Base-by-base conservation (phyloP, 2,888 invertebrate genomes). In the Erebia ligea region DNA sequence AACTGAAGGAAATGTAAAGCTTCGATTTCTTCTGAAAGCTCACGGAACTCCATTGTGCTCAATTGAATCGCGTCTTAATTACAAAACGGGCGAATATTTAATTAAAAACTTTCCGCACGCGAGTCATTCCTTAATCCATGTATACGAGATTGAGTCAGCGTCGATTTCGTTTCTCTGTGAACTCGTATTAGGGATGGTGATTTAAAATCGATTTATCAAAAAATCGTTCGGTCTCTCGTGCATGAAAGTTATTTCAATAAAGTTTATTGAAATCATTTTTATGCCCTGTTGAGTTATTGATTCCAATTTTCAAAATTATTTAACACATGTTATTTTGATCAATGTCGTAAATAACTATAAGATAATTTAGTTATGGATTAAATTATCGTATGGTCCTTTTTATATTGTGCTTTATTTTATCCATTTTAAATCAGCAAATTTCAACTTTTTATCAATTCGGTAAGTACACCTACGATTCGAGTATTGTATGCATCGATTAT, bases 61-160 rank as follows among this genome's bases (percentile, higher is more conserved):
- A 85, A 88, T 89, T 87, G 86, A 89, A 90, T 89, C 84, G 85
- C 86, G 86, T 91, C 90, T 92, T 91, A 89, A 92, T 92, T 91
- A 92, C 91, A 86, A 90, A 90, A 89, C 89, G 85, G 87, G 87
- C 91, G 91, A 91, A 90, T 91, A 90, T 91, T 91, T 92, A 91
- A 92, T 91, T 92, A 91, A 92, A 91, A 92, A 91, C 86, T 92
- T 91, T 89, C 87, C 87, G 88, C 90, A 91, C 89, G 91, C 92
- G 89, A 90, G 90, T 87, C 88, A 90, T 91, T 89, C 86, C 90
- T 92, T 91, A 91, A 90, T 91, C 89, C 90, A 89, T 89, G 91
- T 91, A 90, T 90, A 91, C 89, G 86, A 87, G 89, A 91, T 91
- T 88, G 90, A 90, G 90, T 89, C 87, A 86, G 89, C 86, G 34